Evolutionary conservation across 2,888 invertebrate genomes (phyloP).

Genomic region (Agrochola lychnidis): DNA sequence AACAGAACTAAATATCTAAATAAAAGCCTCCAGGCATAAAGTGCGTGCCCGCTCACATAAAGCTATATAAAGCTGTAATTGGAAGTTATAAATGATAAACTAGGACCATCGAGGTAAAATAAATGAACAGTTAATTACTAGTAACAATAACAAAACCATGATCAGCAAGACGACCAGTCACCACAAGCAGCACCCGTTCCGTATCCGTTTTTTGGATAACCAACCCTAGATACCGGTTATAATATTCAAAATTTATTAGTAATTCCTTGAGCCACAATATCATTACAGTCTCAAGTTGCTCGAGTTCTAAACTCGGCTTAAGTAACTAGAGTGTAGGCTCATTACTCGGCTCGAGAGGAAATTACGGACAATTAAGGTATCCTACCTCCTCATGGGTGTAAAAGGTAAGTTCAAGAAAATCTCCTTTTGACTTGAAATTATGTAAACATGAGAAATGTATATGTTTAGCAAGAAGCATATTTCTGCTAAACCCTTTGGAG

Average conservation of each 20-base stretch:
- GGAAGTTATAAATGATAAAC: too few species aligned
- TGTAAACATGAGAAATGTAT: neutral
- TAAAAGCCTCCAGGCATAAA: too few species aligned
- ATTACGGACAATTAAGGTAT: conserved; percentile 27
- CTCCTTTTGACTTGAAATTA: neutral
- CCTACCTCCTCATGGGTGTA: neutral
- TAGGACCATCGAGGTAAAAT: too few species aligned
- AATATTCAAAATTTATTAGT: conserved; percentile 49
- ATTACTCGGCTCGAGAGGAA: conserved; percentile 36
- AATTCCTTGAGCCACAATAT: conserved; percentile 46
- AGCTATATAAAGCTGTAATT: too few species aligned
- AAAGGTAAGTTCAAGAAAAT: neutral
- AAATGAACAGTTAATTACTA: too few species aligned
- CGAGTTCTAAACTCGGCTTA: conserved; percentile 30
- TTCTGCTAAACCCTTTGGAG: too few species aligned
- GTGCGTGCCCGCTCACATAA: too few species aligned
- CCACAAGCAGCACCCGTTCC: too few species aligned
- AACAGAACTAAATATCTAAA: too few species aligned
- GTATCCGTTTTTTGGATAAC: too few species aligned
- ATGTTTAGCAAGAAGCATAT: neutral
- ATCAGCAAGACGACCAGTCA: too few species aligned
- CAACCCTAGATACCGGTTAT: conserved; percentile 22
- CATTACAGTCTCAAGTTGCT: conserved; percentile 17
- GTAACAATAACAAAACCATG: too few species aligned
- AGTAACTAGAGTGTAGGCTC: conserved; percentile 26